Percentiles rank a stretch among this genome's conserved stretches.
Evolutionary conservation across 2,888 invertebrate genomes (phyloP).

Genomic region (Belgica antarctica): DNA sequence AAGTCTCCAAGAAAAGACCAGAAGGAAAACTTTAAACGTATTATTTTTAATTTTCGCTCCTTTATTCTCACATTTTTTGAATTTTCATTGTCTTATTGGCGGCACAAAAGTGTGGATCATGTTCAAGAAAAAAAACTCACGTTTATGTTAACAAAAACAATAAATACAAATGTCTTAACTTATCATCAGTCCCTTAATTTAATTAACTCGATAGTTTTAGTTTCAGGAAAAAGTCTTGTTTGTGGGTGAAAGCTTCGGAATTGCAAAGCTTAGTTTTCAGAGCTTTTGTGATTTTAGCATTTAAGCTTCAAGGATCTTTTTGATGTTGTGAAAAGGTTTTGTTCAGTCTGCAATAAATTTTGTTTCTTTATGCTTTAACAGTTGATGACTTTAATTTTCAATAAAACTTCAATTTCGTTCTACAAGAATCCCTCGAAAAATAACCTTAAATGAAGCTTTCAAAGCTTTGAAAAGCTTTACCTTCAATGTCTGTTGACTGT

Average conservation of each 20-base stretch:
- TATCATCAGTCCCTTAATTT: slow-evolving; percentile 38
- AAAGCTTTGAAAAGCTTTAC: too few species aligned
- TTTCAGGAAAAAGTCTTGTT: background rate
- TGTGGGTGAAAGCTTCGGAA: background rate
- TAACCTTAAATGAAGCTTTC: too few species aligned
- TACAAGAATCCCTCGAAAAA: too few species aligned
- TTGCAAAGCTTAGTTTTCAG: too few species aligned
- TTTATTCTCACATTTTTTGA: background rate
- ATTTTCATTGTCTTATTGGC: slow-evolving; percentile 26
- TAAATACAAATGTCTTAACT: slow-evolving; percentile 21
- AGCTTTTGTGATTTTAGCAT: background rate
- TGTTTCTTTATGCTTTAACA: too few species aligned
- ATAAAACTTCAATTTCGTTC: too few species aligned
- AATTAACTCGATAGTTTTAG: too few species aligned
- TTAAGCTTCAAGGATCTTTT: background rate
- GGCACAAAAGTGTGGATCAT: background rate
- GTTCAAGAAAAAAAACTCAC: background rate
- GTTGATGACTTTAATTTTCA: too few species aligned
- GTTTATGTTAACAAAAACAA: background rate
- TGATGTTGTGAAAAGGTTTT: too few species aligned
- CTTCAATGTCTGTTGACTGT: too few species aligned
- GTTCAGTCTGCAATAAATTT: too few species aligned
- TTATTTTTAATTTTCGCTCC: background rate
- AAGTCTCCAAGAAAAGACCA: slow-evolving; percentile 56
- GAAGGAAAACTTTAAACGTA: slow-evolving; percentile 33